Base-by-base conservation (phyloP, 2,797 vertebrate genomes). In the Neopelma chrysocephalum region DNA sequence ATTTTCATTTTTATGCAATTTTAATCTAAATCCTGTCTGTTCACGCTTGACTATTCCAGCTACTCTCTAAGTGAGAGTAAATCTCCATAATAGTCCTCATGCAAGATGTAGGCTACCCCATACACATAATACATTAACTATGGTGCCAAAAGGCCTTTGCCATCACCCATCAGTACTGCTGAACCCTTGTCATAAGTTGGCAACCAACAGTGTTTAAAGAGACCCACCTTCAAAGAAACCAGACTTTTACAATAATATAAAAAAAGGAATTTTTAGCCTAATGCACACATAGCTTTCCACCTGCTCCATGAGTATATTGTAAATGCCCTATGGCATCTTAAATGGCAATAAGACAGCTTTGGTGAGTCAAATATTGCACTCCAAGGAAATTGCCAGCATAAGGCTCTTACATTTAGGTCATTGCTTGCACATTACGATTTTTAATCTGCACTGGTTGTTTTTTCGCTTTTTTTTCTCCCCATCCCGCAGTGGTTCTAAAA, bases 161-260 rank as follows among this genome's bases (percentile, higher is more conserved):
- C 25, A 16, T 65, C 1, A 1, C 40, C 60, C 0, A 23, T 20
- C 61, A 18, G 6, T 64, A 34, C 16, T 42, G 22, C 34, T 65
- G 29, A 73, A 51, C 7, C 12, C 42, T 32, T 36, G 29, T 19
- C 20, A 6, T 51, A 72, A 48, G 3, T 3, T 77, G 47, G 27
- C 5, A 77, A 60, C 21, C 13, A 69, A 2, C 6, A 64, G 50
- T 1, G 0, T 10, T 11, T 64, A 45, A 56, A 73, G 17, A 69
- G 10, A 51, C 29, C 1, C 6, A 36, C 3, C 13, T 60, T 68
- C 53, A 90, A 10, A 3, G 4, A 64, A 90, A 43, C 3, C 5
- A 43, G 27, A 34, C 8, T 82, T 82, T 21, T 32, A 47, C 9
- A 42, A 20, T n/a, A 42, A 58, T 20, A 58, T 5, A 3, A 45